Conservation (phyloP, 2,888 invertebrate genomes). For the Drosophila buzzatii region DNA sequence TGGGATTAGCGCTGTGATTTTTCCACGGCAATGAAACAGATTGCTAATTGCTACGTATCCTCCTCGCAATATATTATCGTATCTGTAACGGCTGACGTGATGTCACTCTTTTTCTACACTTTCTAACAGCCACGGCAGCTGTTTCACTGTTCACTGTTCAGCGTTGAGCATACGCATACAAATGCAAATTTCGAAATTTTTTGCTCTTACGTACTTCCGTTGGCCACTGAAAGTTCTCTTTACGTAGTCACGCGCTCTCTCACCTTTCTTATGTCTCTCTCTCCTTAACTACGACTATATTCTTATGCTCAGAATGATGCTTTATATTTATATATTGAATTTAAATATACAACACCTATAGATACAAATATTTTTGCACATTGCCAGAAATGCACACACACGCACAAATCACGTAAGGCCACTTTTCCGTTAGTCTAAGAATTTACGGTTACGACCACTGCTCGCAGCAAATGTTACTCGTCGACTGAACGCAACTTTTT, state of each 20-base stretch:
- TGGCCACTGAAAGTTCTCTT: slow-evolving; percentile 31
- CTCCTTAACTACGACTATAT: slow-evolving; percentile 1
- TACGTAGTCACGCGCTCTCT: slow-evolving; percentile 17
- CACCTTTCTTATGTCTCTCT: slow-evolving; percentile 3
- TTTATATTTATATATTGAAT: slow-evolving; percentile 71
- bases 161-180: slow-evolving; percentile 42
- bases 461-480: slow-evolving; percentile 69
- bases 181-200: slow-evolving; percentile 45
- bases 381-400: slow-evolving; percentile 61
- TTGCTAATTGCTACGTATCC: slow-evolving; percentile 42
- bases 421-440: slow-evolving; percentile 35
- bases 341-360: slow-evolving; percentile 76
- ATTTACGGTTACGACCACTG: slow-evolving; percentile 53
- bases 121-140: slow-evolving; percentile 67
- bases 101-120: slow-evolving; percentile 74
- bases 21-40: slow-evolving; percentile 31
- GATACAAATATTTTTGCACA: slow-evolving; percentile 80
- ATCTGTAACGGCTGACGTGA: slow-evolving; percentile 48
- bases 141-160: slow-evolving; percentile 26
- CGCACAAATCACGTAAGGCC: slow-evolving; percentile 54
- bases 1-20: slow-evolving; percentile 8
- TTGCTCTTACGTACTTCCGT: slow-evolving; percentile 50
- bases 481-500: slow-evolving; percentile 66
- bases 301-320: slow-evolving; percentile 42
- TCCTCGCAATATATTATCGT: slow-evolving; percentile 12